A percentile compares a stretch with the other conserved stretches of the same genome.
These are phyloP conservation scores for Rhodophaea formosa DNA, from an alignment of 2,888 invertebrate species.

Conservation along the genomic window DNA sequence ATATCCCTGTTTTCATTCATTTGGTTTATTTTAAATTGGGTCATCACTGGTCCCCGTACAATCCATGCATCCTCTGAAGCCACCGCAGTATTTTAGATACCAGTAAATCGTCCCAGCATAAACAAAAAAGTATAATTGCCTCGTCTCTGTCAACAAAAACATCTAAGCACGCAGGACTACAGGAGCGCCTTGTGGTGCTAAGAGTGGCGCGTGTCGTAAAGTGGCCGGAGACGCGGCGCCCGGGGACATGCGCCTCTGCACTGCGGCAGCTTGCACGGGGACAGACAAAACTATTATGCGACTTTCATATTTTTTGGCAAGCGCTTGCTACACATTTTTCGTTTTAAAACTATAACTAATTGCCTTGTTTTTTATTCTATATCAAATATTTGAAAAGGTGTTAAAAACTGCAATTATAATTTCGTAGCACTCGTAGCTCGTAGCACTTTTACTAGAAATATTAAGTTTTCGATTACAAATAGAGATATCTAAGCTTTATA, in stretches of 20 bases:
- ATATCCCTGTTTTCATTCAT: too few species aligned
- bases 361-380: too few species aligned
- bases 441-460: too few species aligned
- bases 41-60: too few species aligned
- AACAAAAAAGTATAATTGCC: conserved; percentile 3
- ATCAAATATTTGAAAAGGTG: too few species aligned
- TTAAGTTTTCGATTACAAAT: too few species aligned
- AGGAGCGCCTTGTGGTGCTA: conserved; percentile 1
- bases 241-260: conserved; percentile 61
- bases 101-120: neutral
- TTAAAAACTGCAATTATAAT: too few species aligned
- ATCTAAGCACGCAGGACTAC: conserved; percentile 29
- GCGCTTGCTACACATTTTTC: neutral
- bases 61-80: too few species aligned
- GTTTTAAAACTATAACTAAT: too few species aligned
- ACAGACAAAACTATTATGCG: conserved; percentile 26
- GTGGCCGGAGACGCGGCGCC: conserved; percentile 20
- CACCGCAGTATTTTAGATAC: neutral
- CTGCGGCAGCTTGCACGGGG: conserved; percentile 51
- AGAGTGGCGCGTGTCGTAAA: neutral
- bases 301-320: conserved; percentile 4
- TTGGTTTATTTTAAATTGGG: too few species aligned
- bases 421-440: too few species aligned
- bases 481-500: neutral
- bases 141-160: conserved; percentile 34